Percentiles rank a stretch among this genome's conserved stretches.
phyloP scores from a whole-genome alignment of 2,797 vertebrate species.

The Malacoraja senta region DNA sequence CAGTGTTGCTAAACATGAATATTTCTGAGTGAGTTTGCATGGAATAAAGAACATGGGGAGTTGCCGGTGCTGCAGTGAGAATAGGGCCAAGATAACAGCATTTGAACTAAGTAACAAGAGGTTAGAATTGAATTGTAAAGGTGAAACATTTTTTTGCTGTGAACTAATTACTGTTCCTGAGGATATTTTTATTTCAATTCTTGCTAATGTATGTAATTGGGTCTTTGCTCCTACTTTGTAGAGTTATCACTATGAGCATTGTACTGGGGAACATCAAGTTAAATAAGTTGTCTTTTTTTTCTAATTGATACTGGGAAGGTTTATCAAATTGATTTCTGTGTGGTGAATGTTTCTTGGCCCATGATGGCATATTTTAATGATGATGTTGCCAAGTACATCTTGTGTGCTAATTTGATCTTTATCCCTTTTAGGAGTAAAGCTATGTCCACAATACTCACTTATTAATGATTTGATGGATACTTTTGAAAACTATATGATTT shows the following conservation, averaged over 20 bases:
- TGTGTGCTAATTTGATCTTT: background rate
- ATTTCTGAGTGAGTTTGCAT: background rate
- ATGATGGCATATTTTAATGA: slow-evolving; percentile 17
- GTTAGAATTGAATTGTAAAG: background rate
- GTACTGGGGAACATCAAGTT: background rate
- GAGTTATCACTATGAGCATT: background rate
- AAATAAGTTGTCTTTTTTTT: background rate
- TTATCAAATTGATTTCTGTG: background rate
- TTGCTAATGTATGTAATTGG: background rate
- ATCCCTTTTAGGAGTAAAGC: background rate
- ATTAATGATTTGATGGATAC: background rate
- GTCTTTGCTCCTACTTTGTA: background rate
- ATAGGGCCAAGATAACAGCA: background rate
- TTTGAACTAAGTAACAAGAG: background rate
- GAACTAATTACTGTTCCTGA: background rate
- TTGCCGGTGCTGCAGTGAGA: background rate
- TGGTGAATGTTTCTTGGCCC: slow-evolving; percentile 15
- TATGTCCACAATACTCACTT: slow-evolving; percentile 17
- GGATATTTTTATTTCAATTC: background rate
- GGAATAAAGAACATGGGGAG: background rate
- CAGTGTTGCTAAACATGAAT: background rate
- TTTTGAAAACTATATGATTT: background rate
- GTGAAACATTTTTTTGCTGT: slow-evolving; percentile 17
- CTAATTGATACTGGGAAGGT: background rate
- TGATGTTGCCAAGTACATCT: slow-evolving; percentile 9